Evolutionary conservation across 1,140 invertebrate genomes (phyloP).

Genomic region (Drosophila sucinea): DNA sequence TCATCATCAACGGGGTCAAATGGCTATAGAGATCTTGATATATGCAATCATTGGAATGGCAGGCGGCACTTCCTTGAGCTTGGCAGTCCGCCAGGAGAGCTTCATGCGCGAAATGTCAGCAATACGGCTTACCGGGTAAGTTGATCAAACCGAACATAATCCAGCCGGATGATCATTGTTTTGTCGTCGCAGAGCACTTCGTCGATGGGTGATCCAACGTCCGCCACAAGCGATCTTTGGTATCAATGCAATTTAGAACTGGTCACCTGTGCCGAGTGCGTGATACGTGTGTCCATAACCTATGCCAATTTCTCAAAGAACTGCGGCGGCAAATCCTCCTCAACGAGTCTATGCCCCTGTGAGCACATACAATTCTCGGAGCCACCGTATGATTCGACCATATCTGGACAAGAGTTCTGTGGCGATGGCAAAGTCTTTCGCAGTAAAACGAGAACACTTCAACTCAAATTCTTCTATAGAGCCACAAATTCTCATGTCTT

Average conservation of each 20-base stretch:
- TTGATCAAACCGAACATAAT: not conserved
- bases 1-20: conserved; percentile 17
- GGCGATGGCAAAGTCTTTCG: conserved; percentile 86
- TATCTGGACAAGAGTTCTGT: conserved; percentile 86
- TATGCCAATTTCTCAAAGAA: conserved; percentile 83
- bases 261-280: conserved; percentile 89
- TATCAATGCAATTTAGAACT: conserved; percentile 88
- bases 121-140: conserved; percentile 77
- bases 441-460: conserved; percentile 86
- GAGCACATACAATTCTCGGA: conserved; percentile 89
- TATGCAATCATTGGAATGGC: conserved; percentile 86
- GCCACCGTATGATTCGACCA: conserved; percentile 86
- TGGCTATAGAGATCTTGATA: conserved; percentile 84
- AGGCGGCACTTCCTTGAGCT: conserved; percentile 86
- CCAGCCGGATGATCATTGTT: too few species aligned
- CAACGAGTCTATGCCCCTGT: conserved; percentile 84
- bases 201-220: conserved; percentile 49
- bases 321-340: conserved; percentile 69
- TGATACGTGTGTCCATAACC: conserved; percentile 86
- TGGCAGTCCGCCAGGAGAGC: conserved; percentile 85
- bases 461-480: conserved; percentile 87
- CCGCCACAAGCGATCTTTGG: conserved; percentile 61
- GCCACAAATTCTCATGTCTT: conserved; percentile 87
- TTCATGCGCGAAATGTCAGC: conserved; percentile 85
- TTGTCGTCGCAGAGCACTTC: conserved; percentile 57